These are phyloP conservation scores for Peribatodes rhomboidaria DNA, from an alignment of 2,888 invertebrate genomes.

Conservation along the genomic window DNA sequence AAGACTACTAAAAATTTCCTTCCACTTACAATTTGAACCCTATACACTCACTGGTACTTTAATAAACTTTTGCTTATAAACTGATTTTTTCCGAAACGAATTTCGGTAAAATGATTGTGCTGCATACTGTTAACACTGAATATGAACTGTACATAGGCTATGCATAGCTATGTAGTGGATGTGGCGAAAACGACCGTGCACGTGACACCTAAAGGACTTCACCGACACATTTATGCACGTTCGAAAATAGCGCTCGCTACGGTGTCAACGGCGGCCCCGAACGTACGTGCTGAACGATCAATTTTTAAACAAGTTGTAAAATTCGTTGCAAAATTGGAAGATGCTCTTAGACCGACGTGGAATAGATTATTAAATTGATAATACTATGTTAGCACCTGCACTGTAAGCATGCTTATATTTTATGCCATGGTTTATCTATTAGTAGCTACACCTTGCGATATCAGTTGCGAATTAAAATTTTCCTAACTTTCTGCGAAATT, in stretches of 20 bases:
- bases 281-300: constrained; percentile 42
- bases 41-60: too few relatives aligned
- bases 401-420: background rate
- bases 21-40: too few relatives aligned
- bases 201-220: constrained; percentile 36
- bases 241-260: constrained; percentile 39
- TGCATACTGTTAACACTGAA: background rate
- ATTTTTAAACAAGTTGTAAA: constrained; percentile 43
- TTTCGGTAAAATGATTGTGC: background rate
- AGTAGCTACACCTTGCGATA: background rate
- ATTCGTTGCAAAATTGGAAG: constrained; percentile 31
- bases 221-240: constrained; percentile 28
- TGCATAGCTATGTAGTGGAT: constrained; percentile 2
- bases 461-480: background rate
- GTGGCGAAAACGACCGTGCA: constrained; percentile 39
- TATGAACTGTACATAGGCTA: background rate
- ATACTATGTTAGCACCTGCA: background rate
- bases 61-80: background rate
- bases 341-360: constrained; percentile 16
- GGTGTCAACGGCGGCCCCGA: constrained; percentile 38
- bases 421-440: too few relatives aligned
- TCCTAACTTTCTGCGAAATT: too few relatives aligned
- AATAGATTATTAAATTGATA: constrained; percentile 18
- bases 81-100: background rate
- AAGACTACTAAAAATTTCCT: too few relatives aligned